Percentiles rank a stretch among this genome's conserved stretches.
Evolutionary conservation across 1,140 invertebrate species (phyloP).

Genomic region (Leptoteleia sp.): DNA sequence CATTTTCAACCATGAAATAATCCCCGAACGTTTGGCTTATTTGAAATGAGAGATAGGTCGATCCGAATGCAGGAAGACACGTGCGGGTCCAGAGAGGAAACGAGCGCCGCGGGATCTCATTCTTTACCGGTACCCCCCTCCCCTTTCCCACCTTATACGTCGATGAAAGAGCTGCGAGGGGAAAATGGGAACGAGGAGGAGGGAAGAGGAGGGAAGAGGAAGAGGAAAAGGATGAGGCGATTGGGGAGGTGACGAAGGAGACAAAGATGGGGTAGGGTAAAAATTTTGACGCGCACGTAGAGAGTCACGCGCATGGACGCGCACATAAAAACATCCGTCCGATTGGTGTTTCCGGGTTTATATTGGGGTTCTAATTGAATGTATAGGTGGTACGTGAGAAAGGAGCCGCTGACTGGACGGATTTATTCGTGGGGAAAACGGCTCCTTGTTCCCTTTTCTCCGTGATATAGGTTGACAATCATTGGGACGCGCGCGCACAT

Average conservation of each 20-base stretch:
- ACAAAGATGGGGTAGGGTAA: too few species aligned
- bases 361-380: constrained; percentile 53
- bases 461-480: constrained; percentile 53
- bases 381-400: constrained; percentile 58
- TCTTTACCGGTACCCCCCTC: too few species aligned
- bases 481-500: constrained; percentile 43
- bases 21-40: too few species aligned
- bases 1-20: too few species aligned
- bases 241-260: too few species aligned
- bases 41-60: too few species aligned
- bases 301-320: too few species aligned
- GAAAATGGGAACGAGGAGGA: not conserved
- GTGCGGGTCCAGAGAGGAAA: too few species aligned
- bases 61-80: too few species aligned
- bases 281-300: too few species aligned
- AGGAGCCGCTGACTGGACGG: constrained; percentile 56
- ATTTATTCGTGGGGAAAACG: constrained; percentile 54
- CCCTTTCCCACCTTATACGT: too few species aligned
- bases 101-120: too few species aligned
- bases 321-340: not conserved
- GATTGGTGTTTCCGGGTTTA: constrained; percentile 46
- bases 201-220: not conserved
- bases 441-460: constrained; percentile 19
- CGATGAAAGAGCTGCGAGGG: not conserved
- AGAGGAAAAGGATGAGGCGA: not conserved